Evolutionary conservation across 2,797 vertebrate genomes (phyloP), one percentile per base, ranked within the genome.

Genomic region (Dallia pectoralis): DNA sequence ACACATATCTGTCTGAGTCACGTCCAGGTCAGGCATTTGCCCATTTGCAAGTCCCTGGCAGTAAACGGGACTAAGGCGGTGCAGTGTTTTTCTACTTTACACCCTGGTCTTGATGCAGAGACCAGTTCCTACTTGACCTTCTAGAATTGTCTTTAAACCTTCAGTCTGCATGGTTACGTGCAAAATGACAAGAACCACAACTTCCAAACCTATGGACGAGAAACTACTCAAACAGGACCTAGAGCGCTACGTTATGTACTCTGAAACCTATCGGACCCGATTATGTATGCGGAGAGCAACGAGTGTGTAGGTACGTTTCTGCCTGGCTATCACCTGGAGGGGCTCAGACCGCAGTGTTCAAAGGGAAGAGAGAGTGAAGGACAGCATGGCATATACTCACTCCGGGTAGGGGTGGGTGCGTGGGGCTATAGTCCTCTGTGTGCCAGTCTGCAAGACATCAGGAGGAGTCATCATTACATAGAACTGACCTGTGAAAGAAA

Each of bases 391-490:
- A 19, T 72, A 79, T 87, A 94, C 96, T 79, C 92, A 97, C 96
- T 91, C 87, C 59, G 95, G 91, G 81, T 94, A 96, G 1, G 94
- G 88, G 68, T 95, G 95, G 47, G 95, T 94, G 72, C 93, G 92
- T 7, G 96, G 95, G 47, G 95, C 95, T 44, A 97, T 95, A 59
- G 89, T 93, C 80, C 94, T 89, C 53, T 81, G 93, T 0, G 94
- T 86, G 74, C 95, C 95, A 4, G 95, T 91, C 85, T 95, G 96
- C 78, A 96, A 89, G 78, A 95, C 94, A 18, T 97, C 95, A 81
- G 95, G 93, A 0, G 95, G 94, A 0, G 95, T 94, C 96, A 96
- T 97, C 96, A 97, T 97, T 79, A 97, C 94, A 51, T 96, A 97
- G 83, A 97, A 96, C 83, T 96, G 96, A 79, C 95, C 96, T 93